Evolutionary conservation across 2,113 vertebrate species (phyloP), one percentile per base, ranked within the genome.

Genomic region (Gavialis gangeticus): DNA sequence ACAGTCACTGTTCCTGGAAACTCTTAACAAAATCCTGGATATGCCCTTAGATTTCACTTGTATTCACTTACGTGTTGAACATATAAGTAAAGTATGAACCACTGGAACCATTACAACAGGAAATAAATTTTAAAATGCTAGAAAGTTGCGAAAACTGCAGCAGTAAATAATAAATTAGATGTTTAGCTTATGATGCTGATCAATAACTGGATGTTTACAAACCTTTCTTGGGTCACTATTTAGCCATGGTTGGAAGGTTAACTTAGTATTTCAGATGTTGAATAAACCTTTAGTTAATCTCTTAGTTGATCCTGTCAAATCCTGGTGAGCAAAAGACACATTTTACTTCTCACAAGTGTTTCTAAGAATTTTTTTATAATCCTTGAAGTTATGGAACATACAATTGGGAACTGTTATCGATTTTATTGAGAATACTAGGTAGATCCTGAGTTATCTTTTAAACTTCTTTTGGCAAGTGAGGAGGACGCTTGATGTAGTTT

Each of bases 241-340:
- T 88, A 80, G 25, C 24, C 77, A 30, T 81, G 55, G 58, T 81
- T 92, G 77, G 59, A 67, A 85, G 19, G 92, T 55, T 71, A 90
- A 75, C 12, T 81, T 85, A n/a, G 55, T 12, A 84, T 55, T 85
- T 91, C 24, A 27, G 22, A 21, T 88, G 28, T 13, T 88, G 13
- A 90, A 90, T 88, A 84, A 90, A 91, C 18, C 37, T 91, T 85
- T 90, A 90, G 88, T 88, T 93, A 91, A 92, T 28, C 58, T 85
- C 56, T 80, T 55, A 63, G 13, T 2, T 83, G 67, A 80, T 78
- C 62, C 19, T 88, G 59, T 37, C 21, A 85, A 84, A 79, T 10
- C 67, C 85, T 60, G 19, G 5, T 81, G 58, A n/a, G 2, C 57
- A 37, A 88, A 91, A 84, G 60, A 58, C 56, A 37, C 25, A 1